A percentile compares a stretch with the other conserved stretches of the same genome.
Evolutionary conservation across 2,888 invertebrate genomes (phyloP).

Genomic region (Ceramica pisi): DNA sequence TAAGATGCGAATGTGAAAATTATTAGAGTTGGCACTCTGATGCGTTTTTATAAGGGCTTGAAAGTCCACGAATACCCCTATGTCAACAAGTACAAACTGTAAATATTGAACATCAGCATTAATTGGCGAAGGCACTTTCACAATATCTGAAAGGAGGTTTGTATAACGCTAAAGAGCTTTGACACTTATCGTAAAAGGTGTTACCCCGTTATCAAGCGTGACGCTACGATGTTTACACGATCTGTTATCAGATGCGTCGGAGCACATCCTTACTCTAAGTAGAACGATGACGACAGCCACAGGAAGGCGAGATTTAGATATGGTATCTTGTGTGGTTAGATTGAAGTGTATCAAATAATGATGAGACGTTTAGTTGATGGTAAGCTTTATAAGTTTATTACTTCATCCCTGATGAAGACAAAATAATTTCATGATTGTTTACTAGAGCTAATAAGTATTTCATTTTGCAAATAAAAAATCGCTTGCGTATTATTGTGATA

Average conservation of each 20-base stretch:
- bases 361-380: no score
- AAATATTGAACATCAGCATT: not conserved
- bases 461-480: no score
- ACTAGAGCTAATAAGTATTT: no score
- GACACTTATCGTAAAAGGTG: slow-evolving; percentile 50
- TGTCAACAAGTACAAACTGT: not conserved
- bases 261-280: slow-evolving; percentile 15
- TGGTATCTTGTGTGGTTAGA: slow-evolving; percentile 45
- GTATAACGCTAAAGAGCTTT: slow-evolving; percentile 22
- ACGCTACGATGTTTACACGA: slow-evolving; percentile 25
- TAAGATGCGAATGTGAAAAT: no score
- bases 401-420: no score
- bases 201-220: slow-evolving; percentile 30
- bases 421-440: no score
- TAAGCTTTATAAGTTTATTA: no score
- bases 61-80: no score
- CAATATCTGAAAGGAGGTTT: not conserved
- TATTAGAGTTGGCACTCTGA: no score
- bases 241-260: slow-evolving; percentile 34
- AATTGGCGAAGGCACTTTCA: not conserved
- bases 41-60: no score
- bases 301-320: slow-evolving; percentile 30
- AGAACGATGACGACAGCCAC: slow-evolving; percentile 27
- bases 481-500: no score
- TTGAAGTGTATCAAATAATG: slow-evolving; percentile 7